Conservation (phyloP, 1,140 invertebrate species). For the Aphidius gifuensis region DNA sequence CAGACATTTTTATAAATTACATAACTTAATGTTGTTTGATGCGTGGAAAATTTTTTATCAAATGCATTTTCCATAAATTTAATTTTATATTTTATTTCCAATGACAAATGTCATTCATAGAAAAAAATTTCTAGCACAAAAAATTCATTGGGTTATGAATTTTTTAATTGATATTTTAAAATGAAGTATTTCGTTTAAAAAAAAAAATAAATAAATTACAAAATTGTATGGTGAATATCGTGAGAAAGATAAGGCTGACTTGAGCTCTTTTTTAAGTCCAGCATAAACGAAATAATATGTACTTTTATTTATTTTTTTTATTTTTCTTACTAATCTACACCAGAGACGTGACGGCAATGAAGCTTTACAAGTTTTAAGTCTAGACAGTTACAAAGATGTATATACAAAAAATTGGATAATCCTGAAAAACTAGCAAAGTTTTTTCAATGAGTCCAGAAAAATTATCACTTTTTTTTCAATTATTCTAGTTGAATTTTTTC, state of each 20-base stretch:
- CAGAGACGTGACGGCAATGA: constrained; percentile 26
- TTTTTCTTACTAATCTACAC: constrained; percentile 27
- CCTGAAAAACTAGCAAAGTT: constrained; percentile 28
- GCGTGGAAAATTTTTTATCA: too few species aligned
- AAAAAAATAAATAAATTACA: too few species aligned
- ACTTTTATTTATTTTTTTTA: too few species aligned
- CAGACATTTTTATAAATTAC: not conserved
- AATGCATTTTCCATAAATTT: too few species aligned
- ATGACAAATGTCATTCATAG: too few species aligned
- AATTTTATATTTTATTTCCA: too few species aligned
- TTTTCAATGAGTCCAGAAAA: constrained; percentile 16
- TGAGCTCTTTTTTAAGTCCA: constrained; percentile 20
- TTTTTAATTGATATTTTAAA: too few species aligned
- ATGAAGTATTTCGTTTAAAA: too few species aligned
- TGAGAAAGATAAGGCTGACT: constrained; percentile 7
- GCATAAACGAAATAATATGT: constrained; percentile 30
- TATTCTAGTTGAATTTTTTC: too few species aligned
- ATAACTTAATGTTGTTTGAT: too few species aligned
- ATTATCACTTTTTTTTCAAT: too few species aligned
- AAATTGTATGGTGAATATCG: not conserved
- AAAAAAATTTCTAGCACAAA: not conserved
- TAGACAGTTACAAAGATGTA: not conserved
- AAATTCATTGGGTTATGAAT: not conserved
- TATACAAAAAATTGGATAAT: constrained; percentile 16
- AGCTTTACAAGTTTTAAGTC: constrained; percentile 29